phyloP scores from a whole-genome alignment of 2,113 vertebrate genomes.

The Trachemys scripta region DNA sequence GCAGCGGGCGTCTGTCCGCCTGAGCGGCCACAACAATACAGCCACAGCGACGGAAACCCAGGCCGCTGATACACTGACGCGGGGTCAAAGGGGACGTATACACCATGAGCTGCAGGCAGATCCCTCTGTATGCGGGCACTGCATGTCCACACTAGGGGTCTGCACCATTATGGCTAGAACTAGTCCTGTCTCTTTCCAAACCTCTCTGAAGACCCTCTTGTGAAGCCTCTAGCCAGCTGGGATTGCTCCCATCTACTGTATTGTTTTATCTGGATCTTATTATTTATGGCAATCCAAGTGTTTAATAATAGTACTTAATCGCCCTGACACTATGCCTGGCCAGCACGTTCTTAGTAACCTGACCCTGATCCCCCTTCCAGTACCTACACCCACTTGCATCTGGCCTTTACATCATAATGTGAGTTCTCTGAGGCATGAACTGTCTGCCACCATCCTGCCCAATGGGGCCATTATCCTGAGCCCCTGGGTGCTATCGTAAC shows the following conservation, averaged over 20 bases:
- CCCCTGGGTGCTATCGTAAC: neutral
- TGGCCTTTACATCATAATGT: neutral
- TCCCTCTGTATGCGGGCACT: neutral
- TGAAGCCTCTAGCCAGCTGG: neutral
- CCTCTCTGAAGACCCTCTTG: neutral
- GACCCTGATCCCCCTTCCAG: neutral
- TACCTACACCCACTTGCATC: neutral
- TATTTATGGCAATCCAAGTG: neutral
- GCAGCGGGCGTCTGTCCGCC: neutral
- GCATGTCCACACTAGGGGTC: neutral
- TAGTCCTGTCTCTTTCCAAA: neutral
- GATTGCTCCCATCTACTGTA: neutral
- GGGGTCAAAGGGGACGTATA: no score
- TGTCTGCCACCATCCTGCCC: neutral
- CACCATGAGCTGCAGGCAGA: neutral
- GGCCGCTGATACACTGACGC: no score
- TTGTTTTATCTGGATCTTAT: neutral
- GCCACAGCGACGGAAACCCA: neutral
- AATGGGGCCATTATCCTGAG: neutral
- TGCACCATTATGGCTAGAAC: neutral
- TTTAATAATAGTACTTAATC: neutral
- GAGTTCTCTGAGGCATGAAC: neutral
- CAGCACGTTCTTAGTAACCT: neutral
- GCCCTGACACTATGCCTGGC: neutral
- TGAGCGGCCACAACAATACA: neutral